Percentiles rank a stretch among this genome's conserved stretches.
phyloP scores from a whole-genome alignment of 2,888 invertebrate species.

The Drosophila ezoana region DNA sequence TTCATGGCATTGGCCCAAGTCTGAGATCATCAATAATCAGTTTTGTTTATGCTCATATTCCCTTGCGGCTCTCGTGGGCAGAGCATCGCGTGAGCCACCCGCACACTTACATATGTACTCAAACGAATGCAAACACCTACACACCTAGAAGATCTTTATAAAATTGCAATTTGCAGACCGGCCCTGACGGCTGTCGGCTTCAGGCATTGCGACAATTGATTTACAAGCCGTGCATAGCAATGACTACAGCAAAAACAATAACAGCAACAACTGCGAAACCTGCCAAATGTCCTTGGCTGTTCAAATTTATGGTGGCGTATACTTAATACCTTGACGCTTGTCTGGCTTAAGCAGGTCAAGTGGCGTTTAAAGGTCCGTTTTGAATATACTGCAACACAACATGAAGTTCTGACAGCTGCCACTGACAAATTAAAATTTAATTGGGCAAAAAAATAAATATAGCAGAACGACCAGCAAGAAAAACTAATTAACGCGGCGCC shows the following conservation, averaged over 20 bases:
- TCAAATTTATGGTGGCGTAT: slow-evolving; percentile 62
- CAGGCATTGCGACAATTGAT: slow-evolving; percentile 74
- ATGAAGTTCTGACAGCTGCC: slow-evolving; percentile 39
- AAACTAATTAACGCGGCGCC: slow-evolving; percentile 70
- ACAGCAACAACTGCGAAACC: slow-evolving; percentile 4
- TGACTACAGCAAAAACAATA: slow-evolving; percentile 12
- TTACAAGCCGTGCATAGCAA: slow-evolving; percentile 60
- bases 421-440: slow-evolving; percentile 61
- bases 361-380: slow-evolving; percentile 65
- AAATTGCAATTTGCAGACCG: slow-evolving; percentile 58
- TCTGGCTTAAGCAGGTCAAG: slow-evolving; percentile 67
- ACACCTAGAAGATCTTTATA: slow-evolving; percentile 32
- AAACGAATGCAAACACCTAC: slow-evolving; percentile 9
- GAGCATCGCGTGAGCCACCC: slow-evolving; percentile 10
- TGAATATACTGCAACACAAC: slow-evolving; percentile 43
- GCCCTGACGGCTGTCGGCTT: slow-evolving; percentile 58
- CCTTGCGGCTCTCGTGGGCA: slow-evolving; percentile 2
- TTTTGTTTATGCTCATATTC: slow-evolving; percentile 38
- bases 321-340: slow-evolving; percentile 62
- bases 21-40: slow-evolving; percentile 63
- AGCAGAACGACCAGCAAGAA: slow-evolving; percentile 28
- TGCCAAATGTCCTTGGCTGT: slow-evolving; percentile 61
- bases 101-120: background rate
- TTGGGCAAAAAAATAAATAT: slow-evolving; percentile 30
- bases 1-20: slow-evolving; percentile 12